A percentile compares a stretch with the other conserved stretches of the same genome.
These are phyloP conservation scores for Carterocephalus palaemon DNA, from an alignment of 2,888 invertebrate genomes.

Conservation along the genomic window DNA sequence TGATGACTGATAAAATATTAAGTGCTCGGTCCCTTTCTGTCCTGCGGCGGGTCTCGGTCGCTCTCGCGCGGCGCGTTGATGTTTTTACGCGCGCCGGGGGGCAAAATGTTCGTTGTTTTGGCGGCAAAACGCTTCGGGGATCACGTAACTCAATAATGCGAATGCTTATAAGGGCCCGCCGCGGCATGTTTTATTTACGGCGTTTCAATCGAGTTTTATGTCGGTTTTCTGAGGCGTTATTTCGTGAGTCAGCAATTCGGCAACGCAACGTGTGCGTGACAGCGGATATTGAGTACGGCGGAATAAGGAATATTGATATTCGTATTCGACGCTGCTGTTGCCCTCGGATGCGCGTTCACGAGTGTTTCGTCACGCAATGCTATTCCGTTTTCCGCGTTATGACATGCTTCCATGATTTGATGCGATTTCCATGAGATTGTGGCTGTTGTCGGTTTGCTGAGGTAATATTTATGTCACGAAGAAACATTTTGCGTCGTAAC, in stretches of 20 bases:
- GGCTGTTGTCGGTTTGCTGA: no score
- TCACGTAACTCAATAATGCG: constrained; percentile 76
- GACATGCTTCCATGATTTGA: constrained; percentile 7
- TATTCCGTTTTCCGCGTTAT: constrained; percentile 16
- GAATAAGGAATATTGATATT: constrained; percentile 43
- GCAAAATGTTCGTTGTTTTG: constrained; percentile 78
- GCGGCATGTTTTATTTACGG: constrained; percentile 78
- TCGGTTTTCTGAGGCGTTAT: constrained; percentile 55
- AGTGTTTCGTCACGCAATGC: constrained; percentile 45
- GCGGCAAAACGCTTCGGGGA: constrained; percentile 78
- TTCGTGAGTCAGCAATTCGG: constrained; percentile 48
- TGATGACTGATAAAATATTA: constrained; percentile 77
- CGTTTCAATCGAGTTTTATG: constrained; percentile 68
- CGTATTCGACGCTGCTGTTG: constrained; percentile 33
- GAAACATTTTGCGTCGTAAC: no score
- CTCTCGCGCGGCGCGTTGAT: constrained; percentile 55
- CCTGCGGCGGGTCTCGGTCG: constrained; percentile 55
- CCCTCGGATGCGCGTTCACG: constrained; percentile 40
- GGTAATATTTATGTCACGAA: no score
- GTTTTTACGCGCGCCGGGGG: constrained; percentile 78
- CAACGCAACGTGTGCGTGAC: constrained; percentile 57
- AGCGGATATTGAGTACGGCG: no score
- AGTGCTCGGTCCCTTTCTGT: constrained; percentile 69
- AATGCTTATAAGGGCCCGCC: constrained; percentile 64
- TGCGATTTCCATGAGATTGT: background rate